Conservation (phyloP, 2,888 invertebrate genomes). For the Agriopis marginaria region DNA sequence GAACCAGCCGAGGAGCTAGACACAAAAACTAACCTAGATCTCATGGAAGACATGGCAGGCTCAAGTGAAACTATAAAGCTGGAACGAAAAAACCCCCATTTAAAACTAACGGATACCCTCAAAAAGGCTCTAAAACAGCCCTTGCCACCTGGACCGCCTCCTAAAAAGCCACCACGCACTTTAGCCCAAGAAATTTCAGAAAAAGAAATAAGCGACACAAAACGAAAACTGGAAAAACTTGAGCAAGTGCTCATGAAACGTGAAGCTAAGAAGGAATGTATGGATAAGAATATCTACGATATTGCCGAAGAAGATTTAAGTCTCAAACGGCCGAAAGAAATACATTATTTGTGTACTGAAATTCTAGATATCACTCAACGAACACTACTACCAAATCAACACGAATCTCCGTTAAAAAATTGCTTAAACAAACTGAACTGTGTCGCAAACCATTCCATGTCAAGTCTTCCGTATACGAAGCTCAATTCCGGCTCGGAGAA, state of each 20-base stretch:
- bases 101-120: constrained; percentile 86
- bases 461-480: constrained; percentile 75
- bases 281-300: constrained; percentile 51
- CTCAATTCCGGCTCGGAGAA: constrained; percentile 57
- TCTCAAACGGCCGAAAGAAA: constrained; percentile 72
- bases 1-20: constrained; percentile 35
- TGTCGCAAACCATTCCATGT: constrained; percentile 67
- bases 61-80: constrained; percentile 78
- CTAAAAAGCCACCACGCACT: constrained; percentile 91
- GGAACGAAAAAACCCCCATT: constrained; percentile 78
- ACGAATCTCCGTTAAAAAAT: constrained; percentile 62
- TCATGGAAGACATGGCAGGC: constrained; percentile 68
- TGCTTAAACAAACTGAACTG: constrained; percentile 80
- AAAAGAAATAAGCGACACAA: constrained; percentile 80
- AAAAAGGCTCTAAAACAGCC: constrained; percentile 89
- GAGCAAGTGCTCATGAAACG: constrained; percentile 86
- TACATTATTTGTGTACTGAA: constrained; percentile 83
- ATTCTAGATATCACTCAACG: constrained; percentile 76
- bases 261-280: constrained; percentile 64
- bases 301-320: constrained; percentile 54
- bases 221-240: constrained; percentile 88
- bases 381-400: constrained; percentile 63
- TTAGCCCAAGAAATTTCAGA: constrained; percentile 75
- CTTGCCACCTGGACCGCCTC: constrained; percentile 90
- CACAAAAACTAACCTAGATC: constrained; percentile 62